Evolutionary conservation across 2,113 vertebrate species (phyloP).

Genomic region (Triplophysa tibetana): DNA sequence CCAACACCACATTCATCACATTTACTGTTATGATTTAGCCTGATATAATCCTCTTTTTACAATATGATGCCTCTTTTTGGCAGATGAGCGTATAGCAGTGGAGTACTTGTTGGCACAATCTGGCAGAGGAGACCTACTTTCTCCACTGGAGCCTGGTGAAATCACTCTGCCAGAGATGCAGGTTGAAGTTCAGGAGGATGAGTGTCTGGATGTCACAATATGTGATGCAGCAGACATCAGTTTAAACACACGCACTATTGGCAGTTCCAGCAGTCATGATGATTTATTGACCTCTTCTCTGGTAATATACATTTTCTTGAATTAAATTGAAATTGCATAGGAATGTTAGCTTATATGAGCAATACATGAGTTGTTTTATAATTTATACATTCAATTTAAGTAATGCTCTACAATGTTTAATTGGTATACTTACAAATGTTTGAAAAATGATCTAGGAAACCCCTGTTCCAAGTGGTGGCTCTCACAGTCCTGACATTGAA

Average conservation of each 20-base stretch:
- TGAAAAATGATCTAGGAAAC: conserved; percentile 13
- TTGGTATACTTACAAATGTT: not conserved
- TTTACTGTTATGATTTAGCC: too few relatives aligned
- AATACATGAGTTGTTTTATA: too few relatives aligned
- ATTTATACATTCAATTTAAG: not conserved
- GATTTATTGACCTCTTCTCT: too few relatives aligned
- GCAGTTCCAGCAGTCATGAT: too few relatives aligned
- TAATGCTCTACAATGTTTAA: not conserved
- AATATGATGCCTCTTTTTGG: not conserved
- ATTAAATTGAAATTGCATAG: not conserved
- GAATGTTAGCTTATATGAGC: not conserved
- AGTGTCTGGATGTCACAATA: too few relatives aligned
- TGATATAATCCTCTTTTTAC: too few relatives aligned
- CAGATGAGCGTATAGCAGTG: conserved; percentile 9
- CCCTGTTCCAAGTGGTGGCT: not conserved
- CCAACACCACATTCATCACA: too few relatives aligned
- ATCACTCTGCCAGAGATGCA: not conserved
- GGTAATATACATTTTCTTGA: too few relatives aligned
- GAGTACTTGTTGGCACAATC: conserved; percentile 13
- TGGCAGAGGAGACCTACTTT: not conserved
- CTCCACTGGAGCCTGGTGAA: not conserved
- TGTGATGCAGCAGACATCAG: too few relatives aligned
- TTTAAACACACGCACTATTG: too few relatives aligned
- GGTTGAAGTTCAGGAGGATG: not conserved
- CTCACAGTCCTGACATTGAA: not conserved